Evolutionary conservation across 2,888 invertebrate genomes (phyloP).

Genomic region (Andrena bucephala): DNA sequence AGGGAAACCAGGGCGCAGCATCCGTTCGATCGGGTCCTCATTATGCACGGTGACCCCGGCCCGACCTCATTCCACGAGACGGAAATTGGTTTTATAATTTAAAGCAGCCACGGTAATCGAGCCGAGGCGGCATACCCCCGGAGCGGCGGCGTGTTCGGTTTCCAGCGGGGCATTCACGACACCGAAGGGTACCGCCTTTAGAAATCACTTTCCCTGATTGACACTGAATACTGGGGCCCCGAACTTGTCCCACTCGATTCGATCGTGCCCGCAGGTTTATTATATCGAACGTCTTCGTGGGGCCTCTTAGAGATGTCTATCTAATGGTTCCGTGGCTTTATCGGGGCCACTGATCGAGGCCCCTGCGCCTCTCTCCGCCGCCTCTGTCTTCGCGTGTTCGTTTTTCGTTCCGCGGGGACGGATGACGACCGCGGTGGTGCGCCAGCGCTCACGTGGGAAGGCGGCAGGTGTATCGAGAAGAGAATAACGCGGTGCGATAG

Average conservation of each 20-base stretch:
- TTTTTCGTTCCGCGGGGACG: slow-evolving; percentile 35
- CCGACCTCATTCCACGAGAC: slow-evolving; percentile 69
- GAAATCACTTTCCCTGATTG: slow-evolving; percentile 85
- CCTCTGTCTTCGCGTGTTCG: slow-evolving; percentile 16
- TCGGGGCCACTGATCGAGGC: slow-evolving; percentile 61
- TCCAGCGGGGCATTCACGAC: slow-evolving; percentile 49
- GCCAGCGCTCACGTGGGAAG: slow-evolving; percentile 58
- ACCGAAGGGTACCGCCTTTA: slow-evolving; percentile 63
- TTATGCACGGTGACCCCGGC: slow-evolving; percentile 72
- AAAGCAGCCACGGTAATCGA: slow-evolving; percentile 71
- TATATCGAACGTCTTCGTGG: slow-evolving; percentile 68
- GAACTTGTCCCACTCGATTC: slow-evolving; percentile 75
- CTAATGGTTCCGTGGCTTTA: slow-evolving; percentile 61
- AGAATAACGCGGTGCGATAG: slow-evolving; percentile 57
- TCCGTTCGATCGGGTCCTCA: slow-evolving; percentile 76
- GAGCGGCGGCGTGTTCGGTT: slow-evolving; percentile 50
- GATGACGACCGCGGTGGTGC: slow-evolving; percentile 53
- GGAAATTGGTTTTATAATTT: slow-evolving; percentile 83
- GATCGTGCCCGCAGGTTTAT: slow-evolving; percentile 73
- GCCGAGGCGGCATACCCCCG: slow-evolving; percentile 38
- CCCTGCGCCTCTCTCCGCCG: neutral
- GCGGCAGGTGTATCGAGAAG: slow-evolving; percentile 70
- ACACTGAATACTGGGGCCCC: slow-evolving; percentile 80
- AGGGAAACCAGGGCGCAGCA: slow-evolving; percentile 75
- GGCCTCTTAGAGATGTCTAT: slow-evolving; percentile 70